Evolutionary conservation across 2,113 vertebrate genomes (phyloP).

Genomic region (Oryzias celebensis): DNA sequence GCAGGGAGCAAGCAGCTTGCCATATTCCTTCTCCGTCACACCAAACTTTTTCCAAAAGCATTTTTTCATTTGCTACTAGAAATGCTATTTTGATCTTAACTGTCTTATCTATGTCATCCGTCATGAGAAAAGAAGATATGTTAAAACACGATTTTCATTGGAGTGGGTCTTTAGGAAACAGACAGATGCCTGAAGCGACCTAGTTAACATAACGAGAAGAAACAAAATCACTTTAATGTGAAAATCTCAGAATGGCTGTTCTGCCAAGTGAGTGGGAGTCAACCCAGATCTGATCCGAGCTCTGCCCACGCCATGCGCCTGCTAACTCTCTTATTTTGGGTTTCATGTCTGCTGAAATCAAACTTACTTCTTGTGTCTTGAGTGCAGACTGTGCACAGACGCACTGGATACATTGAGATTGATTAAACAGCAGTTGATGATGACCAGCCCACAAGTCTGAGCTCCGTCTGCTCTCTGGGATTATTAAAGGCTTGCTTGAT

Average conservation of each 20-base stretch:
- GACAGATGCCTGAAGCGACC: neutral
- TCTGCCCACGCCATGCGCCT: neutral
- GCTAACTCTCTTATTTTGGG: neutral
- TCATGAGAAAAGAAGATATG: too few relatives aligned
- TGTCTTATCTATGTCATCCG: too few relatives aligned
- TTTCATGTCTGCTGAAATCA: constrained; percentile 6
- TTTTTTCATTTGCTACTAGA: too few relatives aligned
- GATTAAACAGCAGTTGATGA: too few relatives aligned
- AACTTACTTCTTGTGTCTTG: neutral
- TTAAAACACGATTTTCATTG: too few relatives aligned
- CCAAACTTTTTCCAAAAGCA: too few relatives aligned
- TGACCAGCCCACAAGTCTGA: neutral
- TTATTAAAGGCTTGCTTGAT: constrained; percentile 12
- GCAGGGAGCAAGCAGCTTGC: too few relatives aligned
- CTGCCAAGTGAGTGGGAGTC: constrained; percentile 32
- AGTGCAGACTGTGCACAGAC: neutral
- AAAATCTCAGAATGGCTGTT: neutral
- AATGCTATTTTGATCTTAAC: too few relatives aligned
- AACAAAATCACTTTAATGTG: neutral
- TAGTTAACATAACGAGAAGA: neutral
- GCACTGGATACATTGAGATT: too few relatives aligned
- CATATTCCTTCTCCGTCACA: too few relatives aligned
- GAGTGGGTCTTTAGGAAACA: neutral
- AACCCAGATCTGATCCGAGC: constrained; percentile 10
- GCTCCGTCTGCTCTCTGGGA: constrained; percentile 29